These are phyloP conservation scores for Tringa solitaria DNA, from an alignment of 2,113 vertebrate species.

Conservation along the genomic window DNA sequence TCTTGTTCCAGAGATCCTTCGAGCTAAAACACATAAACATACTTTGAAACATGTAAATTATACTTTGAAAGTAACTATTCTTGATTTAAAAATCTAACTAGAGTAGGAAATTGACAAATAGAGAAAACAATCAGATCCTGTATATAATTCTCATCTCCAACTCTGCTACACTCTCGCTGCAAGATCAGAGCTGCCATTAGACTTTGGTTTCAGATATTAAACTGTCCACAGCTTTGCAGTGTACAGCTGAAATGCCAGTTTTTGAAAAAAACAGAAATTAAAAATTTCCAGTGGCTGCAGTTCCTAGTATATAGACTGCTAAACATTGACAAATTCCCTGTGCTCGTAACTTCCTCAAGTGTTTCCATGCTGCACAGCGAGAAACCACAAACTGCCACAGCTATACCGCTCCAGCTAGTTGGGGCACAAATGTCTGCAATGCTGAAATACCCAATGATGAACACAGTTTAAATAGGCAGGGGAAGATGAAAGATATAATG, in stretches of 20 bases:
- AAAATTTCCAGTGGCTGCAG: not conserved
- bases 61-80: not conserved
- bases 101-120: not conserved
- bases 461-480: not conserved
- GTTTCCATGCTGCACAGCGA: not conserved
- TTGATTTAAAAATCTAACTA: not conserved
- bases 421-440: not conserved
- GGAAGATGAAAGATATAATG: not conserved
- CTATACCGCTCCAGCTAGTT: not conserved
- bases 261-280: not conserved
- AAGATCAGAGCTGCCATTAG: not conserved
- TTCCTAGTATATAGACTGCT: not conserved
- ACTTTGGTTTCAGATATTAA: not conserved
- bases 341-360: not conserved
- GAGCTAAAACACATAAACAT: conserved; percentile 53
- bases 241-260: not conserved
- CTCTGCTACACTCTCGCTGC: not conserved
- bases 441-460: not conserved
- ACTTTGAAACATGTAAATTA: not conserved
- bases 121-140: not conserved
- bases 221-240: not conserved
- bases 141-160: not conserved
- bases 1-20: conserved; percentile 82
- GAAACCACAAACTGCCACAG: not conserved
- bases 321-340: not conserved